Base-by-base conservation (phyloP, 2,888 invertebrate species). In the Drosophila mulleri region DNA sequence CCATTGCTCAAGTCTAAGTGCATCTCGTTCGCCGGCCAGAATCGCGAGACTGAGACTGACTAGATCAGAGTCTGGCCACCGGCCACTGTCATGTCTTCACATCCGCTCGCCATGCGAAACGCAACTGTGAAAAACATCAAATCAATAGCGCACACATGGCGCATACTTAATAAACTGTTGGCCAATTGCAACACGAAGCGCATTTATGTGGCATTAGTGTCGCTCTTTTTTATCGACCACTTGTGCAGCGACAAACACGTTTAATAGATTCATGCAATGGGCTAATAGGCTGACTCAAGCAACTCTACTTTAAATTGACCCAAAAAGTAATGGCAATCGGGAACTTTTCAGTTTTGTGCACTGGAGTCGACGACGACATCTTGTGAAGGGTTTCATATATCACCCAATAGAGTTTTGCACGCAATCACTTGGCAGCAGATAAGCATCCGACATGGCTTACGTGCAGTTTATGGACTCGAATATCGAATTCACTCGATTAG, bases 151-250 rank as follows among this genome's bases (percentile, higher is more conserved):
- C 68, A 75, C 81, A 75, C 81, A 78, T 70, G 82, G 78, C 72
- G 84, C 78, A 78, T 81, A 75, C 81, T 83, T 81, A 83, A 81
- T 83, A 72, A 64, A 67, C 71, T 48, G 53, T 65, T 57, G 59
- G 56, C 44, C 77, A 71, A 83, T 81, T 83, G 81, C 81, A 80
- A 83, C 78, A 81, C 69, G 78, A 71, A 56, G 78, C 74, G 82
- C 82, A 81, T 72, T 81, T 81, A 81, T 83, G 74, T 53, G 71
- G 81, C 82, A 83, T 83, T 81, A 83, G 68, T 74, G 81, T 72
- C 69, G 78, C 62, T 73, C 62, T 76, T 68, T 81, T 81, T 72
- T 83, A 83, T 74, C 81, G 71, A 60, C 69, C 58, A 69, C 47
- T 60, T 71, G 78, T 72, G 60, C 60, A 65, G 71, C 58, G 52